phyloP scores from a whole-genome alignment of 1,140 invertebrate species.

The Metopolophium dirhodum region DNA sequence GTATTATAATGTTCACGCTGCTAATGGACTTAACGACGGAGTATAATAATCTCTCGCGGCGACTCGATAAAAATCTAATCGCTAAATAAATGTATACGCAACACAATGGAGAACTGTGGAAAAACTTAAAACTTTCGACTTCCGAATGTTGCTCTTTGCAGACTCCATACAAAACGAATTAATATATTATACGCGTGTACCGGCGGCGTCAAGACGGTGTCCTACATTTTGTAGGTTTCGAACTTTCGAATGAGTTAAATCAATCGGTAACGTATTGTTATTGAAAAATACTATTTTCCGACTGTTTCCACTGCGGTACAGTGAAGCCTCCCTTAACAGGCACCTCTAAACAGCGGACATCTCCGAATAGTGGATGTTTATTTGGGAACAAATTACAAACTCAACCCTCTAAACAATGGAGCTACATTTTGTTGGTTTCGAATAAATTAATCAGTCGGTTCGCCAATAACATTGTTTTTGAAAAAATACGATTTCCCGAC shows the following conservation, averaged over 20 bases:
- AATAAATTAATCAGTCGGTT: not conserved
- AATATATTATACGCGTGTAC: not conserved
- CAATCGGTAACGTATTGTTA: not conserved
- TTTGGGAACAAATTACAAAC: too few relatives aligned
- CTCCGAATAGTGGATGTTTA: too few relatives aligned
- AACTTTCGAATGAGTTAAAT: not conserved
- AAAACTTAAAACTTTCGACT: constrained; percentile 4
- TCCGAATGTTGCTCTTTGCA: not conserved
- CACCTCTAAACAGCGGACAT: too few relatives aligned
- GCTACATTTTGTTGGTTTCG: not conserved
- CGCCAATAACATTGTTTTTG: too few relatives aligned
- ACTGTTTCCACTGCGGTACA: too few relatives aligned
- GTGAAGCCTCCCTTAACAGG: too few relatives aligned
- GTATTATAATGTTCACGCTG: not conserved
- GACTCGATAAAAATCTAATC: not conserved
- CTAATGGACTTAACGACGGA: not conserved
- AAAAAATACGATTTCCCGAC: too few relatives aligned
- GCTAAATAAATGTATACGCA: not conserved
- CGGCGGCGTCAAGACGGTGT: not conserved
- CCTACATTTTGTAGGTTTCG: not conserved
- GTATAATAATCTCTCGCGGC: not conserved
- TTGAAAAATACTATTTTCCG: too few relatives aligned
- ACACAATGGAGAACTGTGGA: not conserved
- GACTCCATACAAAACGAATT: not conserved
- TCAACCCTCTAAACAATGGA: too few relatives aligned